phyloP scores from a whole-genome alignment of 2,888 invertebrate genomes.

The Scaptomyza flava region DNA sequence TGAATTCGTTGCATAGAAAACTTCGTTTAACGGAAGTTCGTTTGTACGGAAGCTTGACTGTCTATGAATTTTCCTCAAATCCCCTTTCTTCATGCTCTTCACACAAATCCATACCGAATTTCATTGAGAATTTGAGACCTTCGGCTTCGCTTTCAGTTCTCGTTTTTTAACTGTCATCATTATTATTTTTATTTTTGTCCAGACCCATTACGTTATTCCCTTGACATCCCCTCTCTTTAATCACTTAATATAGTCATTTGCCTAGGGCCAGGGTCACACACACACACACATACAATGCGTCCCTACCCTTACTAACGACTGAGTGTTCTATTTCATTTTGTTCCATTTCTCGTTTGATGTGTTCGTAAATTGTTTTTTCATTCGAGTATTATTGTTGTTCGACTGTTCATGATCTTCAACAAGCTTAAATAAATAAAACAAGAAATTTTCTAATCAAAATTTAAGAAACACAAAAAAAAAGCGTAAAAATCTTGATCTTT shows the following conservation, averaged over 20 bases:
- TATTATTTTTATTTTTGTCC: slow-evolving; percentile 25
- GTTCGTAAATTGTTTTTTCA: slow-evolving; percentile 36
- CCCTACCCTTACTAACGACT: neutral
- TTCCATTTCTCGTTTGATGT: slow-evolving; percentile 10
- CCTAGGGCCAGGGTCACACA: slow-evolving; percentile 51
- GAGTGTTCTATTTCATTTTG: slow-evolving; percentile 26
- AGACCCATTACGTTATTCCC: slow-evolving; percentile 5
- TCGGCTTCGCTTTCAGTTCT: slow-evolving; percentile 21
- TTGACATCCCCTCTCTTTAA: slow-evolving; percentile 7
- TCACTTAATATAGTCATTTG: slow-evolving; percentile 57
- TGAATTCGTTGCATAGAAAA: too few species aligned
- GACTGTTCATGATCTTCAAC: too few species aligned
- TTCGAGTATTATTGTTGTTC: slow-evolving; percentile 62
- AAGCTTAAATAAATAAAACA: too few species aligned
- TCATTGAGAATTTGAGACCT: slow-evolving; percentile 31
- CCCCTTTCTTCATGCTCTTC: neutral
- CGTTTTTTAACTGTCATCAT: slow-evolving; percentile 31
- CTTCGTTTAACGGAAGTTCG: too few species aligned
- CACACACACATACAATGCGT: slow-evolving; percentile 1
- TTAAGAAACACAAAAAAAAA: too few species aligned
- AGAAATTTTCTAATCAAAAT: neutral
- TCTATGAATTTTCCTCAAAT: neutral
- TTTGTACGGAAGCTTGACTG: too few species aligned
- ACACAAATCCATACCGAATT: neutral
- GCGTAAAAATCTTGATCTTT: too few species aligned